Conservation (phyloP, 2,797 vertebrate genomes). For the Chromis chromis region DNA sequence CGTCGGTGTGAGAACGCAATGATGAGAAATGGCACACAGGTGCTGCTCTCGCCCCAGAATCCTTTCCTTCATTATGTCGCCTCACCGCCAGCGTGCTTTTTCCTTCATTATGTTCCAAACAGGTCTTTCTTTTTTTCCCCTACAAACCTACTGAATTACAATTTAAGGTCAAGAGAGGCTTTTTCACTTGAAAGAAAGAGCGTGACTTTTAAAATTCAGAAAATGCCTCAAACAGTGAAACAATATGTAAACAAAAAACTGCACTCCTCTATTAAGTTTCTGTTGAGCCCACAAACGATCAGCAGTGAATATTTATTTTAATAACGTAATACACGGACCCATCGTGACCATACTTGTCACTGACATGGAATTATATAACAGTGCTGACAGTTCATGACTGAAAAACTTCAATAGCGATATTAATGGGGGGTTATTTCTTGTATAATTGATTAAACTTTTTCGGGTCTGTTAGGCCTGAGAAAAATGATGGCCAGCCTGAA, state of each 20-base stretch:
- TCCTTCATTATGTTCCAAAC: constrained; percentile 54
- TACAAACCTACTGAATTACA: constrained; percentile 28
- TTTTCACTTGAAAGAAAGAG: constrained; percentile 13
- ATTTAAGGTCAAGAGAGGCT: constrained; percentile 24
- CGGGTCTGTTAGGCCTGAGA: constrained; percentile 71
- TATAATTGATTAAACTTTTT: constrained; percentile 80
- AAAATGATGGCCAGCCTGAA: constrained; percentile 66
- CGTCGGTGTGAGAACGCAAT: constrained; percentile 55
- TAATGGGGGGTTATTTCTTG: constrained; percentile 65
- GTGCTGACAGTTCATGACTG: constrained; percentile 57
- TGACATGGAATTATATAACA: constrained; percentile 51
- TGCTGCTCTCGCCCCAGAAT: constrained; percentile 66
- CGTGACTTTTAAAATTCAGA: constrained; percentile 12
- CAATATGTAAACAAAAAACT: background rate
- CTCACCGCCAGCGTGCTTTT: constrained; percentile 12
- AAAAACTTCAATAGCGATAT: constrained; percentile 60
- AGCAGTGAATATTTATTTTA: constrained; percentile 1
- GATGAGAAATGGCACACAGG: constrained; percentile 83
- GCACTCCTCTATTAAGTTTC: background rate
- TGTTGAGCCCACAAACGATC: constrained; percentile 10
- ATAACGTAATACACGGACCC: constrained; percentile 7
- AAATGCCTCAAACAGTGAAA: constrained; percentile 9
- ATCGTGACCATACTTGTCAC: constrained; percentile 14
- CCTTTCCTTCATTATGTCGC: constrained; percentile 62
- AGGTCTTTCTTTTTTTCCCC: background rate